Evolutionary conservation across 2,888 invertebrate species (phyloP).

Genomic region (Trichopoda pennipes): DNA sequence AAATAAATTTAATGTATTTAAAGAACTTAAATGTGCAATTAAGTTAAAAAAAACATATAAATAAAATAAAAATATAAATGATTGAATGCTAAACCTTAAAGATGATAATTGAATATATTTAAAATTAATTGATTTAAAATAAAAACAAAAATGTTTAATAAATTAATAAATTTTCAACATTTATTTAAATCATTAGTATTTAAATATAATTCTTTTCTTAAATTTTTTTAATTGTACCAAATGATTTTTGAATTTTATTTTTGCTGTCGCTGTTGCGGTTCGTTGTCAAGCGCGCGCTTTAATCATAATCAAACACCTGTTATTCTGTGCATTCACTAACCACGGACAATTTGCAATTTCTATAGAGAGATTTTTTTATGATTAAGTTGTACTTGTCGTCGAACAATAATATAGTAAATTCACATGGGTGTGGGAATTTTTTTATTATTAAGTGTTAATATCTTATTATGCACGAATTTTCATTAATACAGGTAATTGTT

Average conservation of each 20-base stretch:
- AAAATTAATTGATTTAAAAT: neutral
- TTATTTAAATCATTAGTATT: neutral
- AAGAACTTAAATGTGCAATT: slow-evolving; percentile 33
- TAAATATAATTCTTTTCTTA: slow-evolving; percentile 4
- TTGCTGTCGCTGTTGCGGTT: neutral
- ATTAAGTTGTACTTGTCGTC: slow-evolving; percentile 27
- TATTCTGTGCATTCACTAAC: neutral
- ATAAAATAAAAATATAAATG: slow-evolving; percentile 7
- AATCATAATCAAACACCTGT: slow-evolving; percentile 46
- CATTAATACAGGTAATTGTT: slow-evolving; percentile 14
- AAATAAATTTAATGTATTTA: slow-evolving; percentile 38
- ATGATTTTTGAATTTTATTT: slow-evolving; percentile 4
- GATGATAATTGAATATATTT: slow-evolving; percentile 10
- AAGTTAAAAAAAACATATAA: slow-evolving; percentile 4
- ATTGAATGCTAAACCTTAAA: slow-evolving; percentile 21
- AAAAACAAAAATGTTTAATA: neutral
- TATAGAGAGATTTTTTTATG: slow-evolving; percentile 23
- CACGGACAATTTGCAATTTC: slow-evolving; percentile 12
- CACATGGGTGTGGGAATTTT: slow-evolving; percentile 50
- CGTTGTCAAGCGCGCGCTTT: slow-evolving; percentile 43
- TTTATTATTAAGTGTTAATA: slow-evolving; percentile 19
- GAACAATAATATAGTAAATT: slow-evolving; percentile 29
- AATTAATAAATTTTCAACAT: neutral
- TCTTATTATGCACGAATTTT: slow-evolving; percentile 34
- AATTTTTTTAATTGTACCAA: slow-evolving; percentile 25